phyloP scores from a whole-genome alignment of 2,888 invertebrate species.

The Escarpia spicata region DNA sequence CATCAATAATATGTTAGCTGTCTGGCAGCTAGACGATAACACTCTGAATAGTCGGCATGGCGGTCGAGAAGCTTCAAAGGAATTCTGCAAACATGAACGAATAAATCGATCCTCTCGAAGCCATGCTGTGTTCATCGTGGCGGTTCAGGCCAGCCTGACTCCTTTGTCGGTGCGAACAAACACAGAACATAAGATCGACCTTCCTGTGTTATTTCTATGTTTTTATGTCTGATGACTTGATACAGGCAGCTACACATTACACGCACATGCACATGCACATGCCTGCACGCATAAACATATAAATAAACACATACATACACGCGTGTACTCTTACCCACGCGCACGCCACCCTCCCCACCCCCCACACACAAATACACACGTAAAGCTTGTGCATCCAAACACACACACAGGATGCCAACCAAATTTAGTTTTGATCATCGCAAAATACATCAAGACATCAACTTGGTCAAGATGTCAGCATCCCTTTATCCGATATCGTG shows the following conservation, averaged over 20 bases:
- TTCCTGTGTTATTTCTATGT: not conserved
- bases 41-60: not conserved
- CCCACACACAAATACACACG: not conserved
- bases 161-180: not conserved
- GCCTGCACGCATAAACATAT: too few species aligned
- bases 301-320: not conserved
- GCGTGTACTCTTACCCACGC: not conserved
- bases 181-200: not conserved
- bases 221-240: too few species aligned
- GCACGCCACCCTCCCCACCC: not conserved
- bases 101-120: not conserved
- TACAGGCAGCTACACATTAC: too few species aligned
- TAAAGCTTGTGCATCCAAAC: not conserved
- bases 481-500: too few species aligned
- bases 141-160: not conserved
- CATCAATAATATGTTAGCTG: slow-evolving; percentile 6
- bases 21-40: not conserved
- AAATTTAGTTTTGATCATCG: too few species aligned
- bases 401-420: too few species aligned
- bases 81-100: not conserved
- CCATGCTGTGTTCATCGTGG: not conserved
- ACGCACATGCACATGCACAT: too few species aligned
- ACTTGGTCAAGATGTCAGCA: too few species aligned
- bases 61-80: not conserved
- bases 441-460: too few species aligned